Evolutionary conservation across 2,113 vertebrate species (phyloP).

Genomic region (Isurus oxyrinchus): DNA sequence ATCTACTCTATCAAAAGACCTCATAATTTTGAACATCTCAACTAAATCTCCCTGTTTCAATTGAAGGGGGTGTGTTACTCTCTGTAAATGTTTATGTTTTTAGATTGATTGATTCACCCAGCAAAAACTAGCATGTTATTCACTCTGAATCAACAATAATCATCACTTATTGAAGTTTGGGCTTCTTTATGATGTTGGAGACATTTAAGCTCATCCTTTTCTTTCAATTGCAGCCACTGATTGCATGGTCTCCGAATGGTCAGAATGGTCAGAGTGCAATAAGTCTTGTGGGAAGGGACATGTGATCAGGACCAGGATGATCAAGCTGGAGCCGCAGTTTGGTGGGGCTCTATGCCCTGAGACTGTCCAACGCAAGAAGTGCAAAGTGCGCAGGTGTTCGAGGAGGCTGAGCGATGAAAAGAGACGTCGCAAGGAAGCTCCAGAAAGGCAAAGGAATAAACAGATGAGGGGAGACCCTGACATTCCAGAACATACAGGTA

Average conservation of each 20-base stretch:
- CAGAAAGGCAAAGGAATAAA: slow-evolving; percentile 80
- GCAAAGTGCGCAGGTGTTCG: slow-evolving; percentile 82
- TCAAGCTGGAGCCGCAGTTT: slow-evolving; percentile 88
- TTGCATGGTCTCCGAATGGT: slow-evolving; percentile 86
- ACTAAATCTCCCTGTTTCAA: not conserved
- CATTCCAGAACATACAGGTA: slow-evolving; percentile 78
- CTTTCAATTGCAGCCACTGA: slow-evolving; percentile 67
- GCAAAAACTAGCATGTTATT: not conserved
- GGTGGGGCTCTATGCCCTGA: slow-evolving; percentile 81
- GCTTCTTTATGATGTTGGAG: not conserved
- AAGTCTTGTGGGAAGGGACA: slow-evolving; percentile 97
- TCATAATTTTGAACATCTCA: too few relatives aligned
- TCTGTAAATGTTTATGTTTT: not conserved
- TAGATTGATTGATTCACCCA: not conserved
- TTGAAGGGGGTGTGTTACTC: not conserved
- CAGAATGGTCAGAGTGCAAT: slow-evolving; percentile 93
- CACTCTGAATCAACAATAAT: not conserved
- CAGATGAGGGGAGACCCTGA: slow-evolving; percentile 63
- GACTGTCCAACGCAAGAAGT: slow-evolving; percentile 84
- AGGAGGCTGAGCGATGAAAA: slow-evolving; percentile 73
- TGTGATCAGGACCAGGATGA: slow-evolving; percentile 79
- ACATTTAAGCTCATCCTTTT: not conserved
- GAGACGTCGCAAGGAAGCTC: slow-evolving; percentile 79
- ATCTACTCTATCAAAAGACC: too few relatives aligned
- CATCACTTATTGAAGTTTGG: not conserved